Evolutionary conservation across 2,113 vertebrate genomes (phyloP).

Genomic region (Taurulus bubalis): DNA sequence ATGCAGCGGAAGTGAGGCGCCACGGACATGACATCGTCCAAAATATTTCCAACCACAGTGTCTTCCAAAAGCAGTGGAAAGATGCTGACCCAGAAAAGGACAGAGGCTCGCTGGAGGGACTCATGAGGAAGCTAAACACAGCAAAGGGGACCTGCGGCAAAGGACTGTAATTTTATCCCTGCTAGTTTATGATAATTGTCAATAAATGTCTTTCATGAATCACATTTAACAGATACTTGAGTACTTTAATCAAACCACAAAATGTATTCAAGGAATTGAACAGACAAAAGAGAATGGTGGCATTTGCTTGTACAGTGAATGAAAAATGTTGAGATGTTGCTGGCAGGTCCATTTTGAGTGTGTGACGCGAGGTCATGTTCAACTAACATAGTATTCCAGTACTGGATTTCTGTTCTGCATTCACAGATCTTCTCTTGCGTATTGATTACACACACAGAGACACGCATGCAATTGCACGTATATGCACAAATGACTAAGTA

Average conservation of each 20-base stretch:
- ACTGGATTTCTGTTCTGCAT: not conserved
- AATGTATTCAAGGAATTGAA: not conserved
- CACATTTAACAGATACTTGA: not conserved
- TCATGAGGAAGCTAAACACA: not conserved
- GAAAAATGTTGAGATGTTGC: not conserved
- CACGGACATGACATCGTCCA: constrained; percentile 8
- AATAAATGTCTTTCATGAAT: not conserved
- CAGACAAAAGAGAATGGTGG: not conserved
- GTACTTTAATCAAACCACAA: not conserved
- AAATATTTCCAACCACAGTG: constrained; percentile 2
- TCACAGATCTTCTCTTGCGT: not conserved
- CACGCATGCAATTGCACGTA: not conserved
- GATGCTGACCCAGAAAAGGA: constrained; percentile 5
- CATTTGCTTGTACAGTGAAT: not conserved
- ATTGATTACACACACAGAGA: not conserved
- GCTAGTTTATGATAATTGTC: not conserved
- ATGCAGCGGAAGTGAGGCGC: constrained; percentile 6
- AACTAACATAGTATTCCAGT: not conserved
- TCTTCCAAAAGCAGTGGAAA: constrained; percentile 25
- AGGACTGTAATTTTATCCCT: not conserved
- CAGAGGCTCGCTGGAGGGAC: not conserved
- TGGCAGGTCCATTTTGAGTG: not conserved
- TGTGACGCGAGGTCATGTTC: not conserved
- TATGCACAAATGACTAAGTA: too few species aligned
- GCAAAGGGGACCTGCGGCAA: not conserved